phyloP scores from a whole-genome alignment of 2,888 invertebrate genomes.

The Cosmia pyralina region DNA sequence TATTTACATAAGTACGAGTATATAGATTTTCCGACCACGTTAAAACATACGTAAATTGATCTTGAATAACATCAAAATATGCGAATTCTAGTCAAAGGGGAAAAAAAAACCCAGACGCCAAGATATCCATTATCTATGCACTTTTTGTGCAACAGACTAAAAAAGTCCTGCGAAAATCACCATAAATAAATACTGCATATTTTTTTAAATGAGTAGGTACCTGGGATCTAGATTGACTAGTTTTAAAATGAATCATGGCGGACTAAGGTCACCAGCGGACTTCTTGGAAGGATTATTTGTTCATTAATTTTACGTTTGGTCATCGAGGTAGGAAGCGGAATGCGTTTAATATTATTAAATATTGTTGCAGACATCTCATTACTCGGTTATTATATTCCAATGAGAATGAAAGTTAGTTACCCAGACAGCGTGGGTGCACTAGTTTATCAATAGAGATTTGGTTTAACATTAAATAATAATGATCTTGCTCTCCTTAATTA shows the following conservation, averaged over 20 bases:
- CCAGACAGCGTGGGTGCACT: conserved; percentile 46
- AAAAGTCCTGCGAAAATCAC: conserved; percentile 43
- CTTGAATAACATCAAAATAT: conserved; percentile 1
- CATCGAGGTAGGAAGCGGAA: conserved; percentile 66
- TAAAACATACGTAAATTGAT: not conserved
- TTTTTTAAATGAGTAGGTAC: conserved; percentile 53
- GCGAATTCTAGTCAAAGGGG: not conserved
- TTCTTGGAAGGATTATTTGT: conserved; percentile 75
- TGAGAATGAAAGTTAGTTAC: conserved; percentile 53
- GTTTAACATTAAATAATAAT: conserved; percentile 39
- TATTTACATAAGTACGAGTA: too few species aligned
- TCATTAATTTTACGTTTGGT: conserved; percentile 66
- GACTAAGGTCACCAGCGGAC: conserved; percentile 68
- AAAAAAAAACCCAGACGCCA: not conserved
- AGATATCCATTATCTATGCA: conserved; percentile 39
- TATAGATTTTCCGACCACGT: not conserved
- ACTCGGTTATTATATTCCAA: conserved; percentile 35
- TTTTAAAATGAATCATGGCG: conserved; percentile 63
- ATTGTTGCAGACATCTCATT: conserved; percentile 46
- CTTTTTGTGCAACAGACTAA: conserved; percentile 38
- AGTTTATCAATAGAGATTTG: conserved; percentile 28
- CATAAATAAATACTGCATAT: conserved; percentile 40
- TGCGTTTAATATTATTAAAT: conserved; percentile 48
- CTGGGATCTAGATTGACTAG: conserved; percentile 66
- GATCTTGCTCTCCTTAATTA: conserved; percentile 26